These are phyloP conservation scores for Ectemnius cavifrons DNA, from an alignment of 2,888 invertebrate genomes.

Conservation along the genomic window DNA sequence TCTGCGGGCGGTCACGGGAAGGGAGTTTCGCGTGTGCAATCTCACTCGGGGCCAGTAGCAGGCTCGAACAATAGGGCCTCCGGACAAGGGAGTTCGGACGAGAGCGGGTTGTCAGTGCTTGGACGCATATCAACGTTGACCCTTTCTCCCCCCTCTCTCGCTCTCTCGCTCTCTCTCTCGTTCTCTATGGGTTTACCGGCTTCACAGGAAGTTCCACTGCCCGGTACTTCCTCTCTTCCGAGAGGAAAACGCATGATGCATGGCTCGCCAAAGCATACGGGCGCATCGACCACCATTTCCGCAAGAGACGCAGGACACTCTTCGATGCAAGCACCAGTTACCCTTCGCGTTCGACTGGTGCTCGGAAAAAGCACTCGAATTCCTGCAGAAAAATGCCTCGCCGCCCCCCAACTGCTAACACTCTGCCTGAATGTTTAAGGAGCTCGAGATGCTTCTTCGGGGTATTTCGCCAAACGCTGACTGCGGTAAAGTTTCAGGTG, in stretches of 20 bases:
- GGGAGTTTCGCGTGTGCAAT: slow-evolving; percentile 14
- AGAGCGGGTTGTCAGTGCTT: slow-evolving; percentile 41
- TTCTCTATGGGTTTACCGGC: slow-evolving; percentile 16
- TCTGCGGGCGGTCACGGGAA: slow-evolving; percentile 31
- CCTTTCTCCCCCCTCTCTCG: background rate
- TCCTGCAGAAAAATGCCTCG: too few relatives aligned
- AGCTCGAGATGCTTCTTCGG: too few relatives aligned
- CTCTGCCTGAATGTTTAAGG: too few relatives aligned
- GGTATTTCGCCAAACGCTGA: too few relatives aligned
- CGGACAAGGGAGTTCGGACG: slow-evolving; percentile 2
- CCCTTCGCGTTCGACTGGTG: too few relatives aligned
- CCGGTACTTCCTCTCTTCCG: background rate
- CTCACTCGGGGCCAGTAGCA: background rate
- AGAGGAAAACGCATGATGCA: slow-evolving; percentile 1
- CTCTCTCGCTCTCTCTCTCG: background rate
- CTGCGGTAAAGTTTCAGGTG: too few relatives aligned
- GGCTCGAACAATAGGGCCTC: background rate
- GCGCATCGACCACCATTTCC: background rate
- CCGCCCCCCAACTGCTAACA: too few relatives aligned
- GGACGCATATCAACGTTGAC: slow-evolving; percentile 41
- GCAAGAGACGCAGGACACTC: too few relatives aligned
- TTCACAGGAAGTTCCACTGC: slow-evolving; percentile 20
- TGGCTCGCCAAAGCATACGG: background rate
- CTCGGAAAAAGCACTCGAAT: too few relatives aligned
- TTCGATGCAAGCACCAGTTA: too few relatives aligned